Base-by-base conservation (phyloP, 2,797 vertebrate genomes). In the Sandelia bainsii region DNA sequence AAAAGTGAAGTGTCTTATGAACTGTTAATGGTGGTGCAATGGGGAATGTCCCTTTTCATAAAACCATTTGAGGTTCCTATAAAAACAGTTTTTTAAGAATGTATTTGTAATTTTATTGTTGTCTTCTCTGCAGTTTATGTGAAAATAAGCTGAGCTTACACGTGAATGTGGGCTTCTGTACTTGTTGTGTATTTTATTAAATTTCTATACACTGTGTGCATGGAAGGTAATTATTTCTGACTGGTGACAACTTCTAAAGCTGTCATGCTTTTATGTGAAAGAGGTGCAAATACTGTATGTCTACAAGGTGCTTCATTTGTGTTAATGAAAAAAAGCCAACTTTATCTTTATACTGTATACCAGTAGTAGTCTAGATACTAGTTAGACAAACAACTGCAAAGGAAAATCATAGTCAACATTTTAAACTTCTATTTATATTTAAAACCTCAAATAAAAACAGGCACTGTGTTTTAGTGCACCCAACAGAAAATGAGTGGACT, bases 101-200 rank as follows among this genome's bases (percentile, higher is more conserved):
- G 97, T 98, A 98, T 97, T 97, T 97, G 96, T 96, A 97, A 97
- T 96, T 92, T 96, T 95, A 96, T 96, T 94, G 97, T 98, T 91
- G 97, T 97, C 96, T 95, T 97, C 96, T 94, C 96, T 96, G 96
- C 96, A 93, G 94, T 97, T 96, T 97, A 94, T 95, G 97, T 98
- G 96, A 96, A 96, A 98, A 97, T 97, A 96, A 98, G 96, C 96
- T 96, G 96, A 97, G 97, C 96, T 97, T 97, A 96, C 97, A 95
- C 93, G 96, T 98, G 97, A 96, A 96, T 96, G 97, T 98, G 96
- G 96, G 96, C 97, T 96, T 96, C 90, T 94, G 91, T 93, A 93
- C 81, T 87, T 96, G 96, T 97, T 96, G 96, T 98, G 97, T 97
- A 97, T 97, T 98, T 98, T 98, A 98, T 98, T 98, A 98, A 98